Conservation (phyloP, 2,113 vertebrate species). For the Stigmatopora nigra region DNA sequence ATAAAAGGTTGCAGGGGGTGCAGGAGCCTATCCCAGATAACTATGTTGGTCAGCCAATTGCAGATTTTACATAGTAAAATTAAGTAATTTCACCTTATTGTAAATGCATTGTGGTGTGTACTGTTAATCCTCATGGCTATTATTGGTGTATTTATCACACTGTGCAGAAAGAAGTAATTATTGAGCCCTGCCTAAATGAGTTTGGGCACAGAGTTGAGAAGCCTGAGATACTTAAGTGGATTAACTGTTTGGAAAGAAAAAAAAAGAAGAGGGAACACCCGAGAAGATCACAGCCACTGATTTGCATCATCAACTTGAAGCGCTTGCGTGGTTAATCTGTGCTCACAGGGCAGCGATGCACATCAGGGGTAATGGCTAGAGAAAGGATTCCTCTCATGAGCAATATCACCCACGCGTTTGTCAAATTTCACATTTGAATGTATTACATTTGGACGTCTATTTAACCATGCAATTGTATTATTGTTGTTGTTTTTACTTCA, state of each 20-base stretch:
- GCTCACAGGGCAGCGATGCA: slow-evolving; percentile 19
- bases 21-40: no score
- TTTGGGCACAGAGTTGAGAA: slow-evolving; percentile 14
- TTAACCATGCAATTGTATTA: slow-evolving; percentile 38
- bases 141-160: slow-evolving; percentile 14
- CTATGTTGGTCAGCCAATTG: no score
- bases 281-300: slow-evolving; percentile 29
- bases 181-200: slow-evolving; percentile 15
- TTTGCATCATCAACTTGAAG: slow-evolving; percentile 29
- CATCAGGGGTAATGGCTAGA: slow-evolving; percentile 6
- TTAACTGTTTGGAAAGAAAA: slow-evolving; percentile 28
- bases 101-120: slow-evolving; percentile 12
- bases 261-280: slow-evolving; percentile 18
- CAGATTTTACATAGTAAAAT: background rate
- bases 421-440: background rate
- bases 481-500: slow-evolving; percentile 42
- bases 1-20: no score
- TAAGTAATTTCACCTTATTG: slow-evolving; percentile 21
- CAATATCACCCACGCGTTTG: background rate
- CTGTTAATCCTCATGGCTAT: slow-evolving; percentile 18
- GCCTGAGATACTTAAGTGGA: slow-evolving; percentile 41
- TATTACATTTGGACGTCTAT: slow-evolving; percentile 2
- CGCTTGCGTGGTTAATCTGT: slow-evolving; percentile 31
- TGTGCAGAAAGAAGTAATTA: slow-evolving; percentile 21
- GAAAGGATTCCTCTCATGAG: slow-evolving; percentile 1